phyloP scores from a whole-genome alignment of 2,797 vertebrate species.

The Lepilemur ruficaudatus region DNA sequence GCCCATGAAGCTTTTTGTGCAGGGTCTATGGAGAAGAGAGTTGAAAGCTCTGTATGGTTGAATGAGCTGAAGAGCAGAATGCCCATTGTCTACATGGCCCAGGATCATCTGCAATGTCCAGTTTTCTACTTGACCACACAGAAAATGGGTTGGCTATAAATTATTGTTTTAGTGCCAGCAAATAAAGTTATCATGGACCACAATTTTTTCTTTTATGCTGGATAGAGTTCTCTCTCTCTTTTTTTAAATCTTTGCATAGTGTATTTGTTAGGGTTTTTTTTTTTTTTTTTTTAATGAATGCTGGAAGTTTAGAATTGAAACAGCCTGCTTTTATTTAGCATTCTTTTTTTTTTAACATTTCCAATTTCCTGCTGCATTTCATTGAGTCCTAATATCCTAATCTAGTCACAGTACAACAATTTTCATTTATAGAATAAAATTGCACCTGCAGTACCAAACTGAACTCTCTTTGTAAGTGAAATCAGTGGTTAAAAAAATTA shows the following conservation, averaged over 20 bases:
- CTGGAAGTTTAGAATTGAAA: background rate
- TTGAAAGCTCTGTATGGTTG: background rate
- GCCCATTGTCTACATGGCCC: background rate
- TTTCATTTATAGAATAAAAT: slow-evolving; percentile 57
- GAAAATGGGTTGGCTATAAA: slow-evolving; percentile 30
- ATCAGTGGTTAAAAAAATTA: slow-evolving; percentile 26
- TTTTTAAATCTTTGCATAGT: background rate
- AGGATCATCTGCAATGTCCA: slow-evolving; percentile 2
- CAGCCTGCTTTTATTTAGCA: background rate
- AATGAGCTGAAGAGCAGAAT: background rate
- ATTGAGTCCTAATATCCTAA: slow-evolving; percentile 54
- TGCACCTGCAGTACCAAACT: slow-evolving; percentile 9
- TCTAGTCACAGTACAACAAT: slow-evolving; percentile 30
- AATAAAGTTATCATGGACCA: background rate
- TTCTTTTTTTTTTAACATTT: slow-evolving; percentile 4
- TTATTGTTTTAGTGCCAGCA: slow-evolving; percentile 38
- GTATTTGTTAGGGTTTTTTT: background rate
- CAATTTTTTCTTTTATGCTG: background rate
- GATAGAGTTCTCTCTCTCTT: background rate
- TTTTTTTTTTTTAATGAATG: background rate
- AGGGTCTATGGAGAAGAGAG: background rate
- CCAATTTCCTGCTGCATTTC: slow-evolving; percentile 55
- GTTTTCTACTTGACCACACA: slow-evolving; percentile 47
- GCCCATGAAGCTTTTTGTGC: background rate
- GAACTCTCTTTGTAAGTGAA: slow-evolving; percentile 53